phyloP scores from a whole-genome alignment of 2,797 vertebrate species.

The Hydrocynus forskahlii region DNA sequence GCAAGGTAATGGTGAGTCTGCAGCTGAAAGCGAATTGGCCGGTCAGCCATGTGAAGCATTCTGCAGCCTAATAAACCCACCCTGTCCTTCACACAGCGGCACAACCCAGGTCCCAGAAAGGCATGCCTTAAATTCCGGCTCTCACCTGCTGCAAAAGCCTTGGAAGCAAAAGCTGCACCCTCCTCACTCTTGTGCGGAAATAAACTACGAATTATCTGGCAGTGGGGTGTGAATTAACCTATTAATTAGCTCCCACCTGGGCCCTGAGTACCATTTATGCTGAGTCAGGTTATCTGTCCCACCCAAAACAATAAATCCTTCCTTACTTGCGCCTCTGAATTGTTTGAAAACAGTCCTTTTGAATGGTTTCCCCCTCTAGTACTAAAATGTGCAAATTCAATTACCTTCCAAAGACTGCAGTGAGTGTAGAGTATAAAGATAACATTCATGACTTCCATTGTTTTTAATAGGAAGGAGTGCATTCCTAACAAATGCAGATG shows the following conservation, averaged over 20 bases:
- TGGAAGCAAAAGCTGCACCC: constrained; percentile 29
- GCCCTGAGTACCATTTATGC: constrained; percentile 27
- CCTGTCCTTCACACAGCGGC: constrained; percentile 32
- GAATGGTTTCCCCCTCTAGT: neutral
- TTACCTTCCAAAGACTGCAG: neutral
- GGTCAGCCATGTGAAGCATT: constrained; percentile 16
- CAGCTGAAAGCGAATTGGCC: constrained; percentile 43
- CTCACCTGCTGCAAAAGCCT: constrained; percentile 24
- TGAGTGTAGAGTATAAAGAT: neutral
- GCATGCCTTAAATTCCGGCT: constrained; percentile 1
- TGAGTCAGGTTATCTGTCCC: constrained; percentile 46
- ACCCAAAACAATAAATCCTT: constrained; percentile 34
- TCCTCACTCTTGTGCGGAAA: constrained; percentile 1
- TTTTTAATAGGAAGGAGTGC: neutral
- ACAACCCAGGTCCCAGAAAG: constrained; percentile 7
- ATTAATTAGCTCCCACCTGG: constrained; percentile 35
- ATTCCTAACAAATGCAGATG: neutral
- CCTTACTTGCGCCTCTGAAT: neutral
- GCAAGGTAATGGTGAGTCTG: constrained; percentile 29
- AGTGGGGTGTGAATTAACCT: constrained; percentile 37
- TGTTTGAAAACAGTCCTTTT: neutral
- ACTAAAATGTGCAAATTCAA: neutral
- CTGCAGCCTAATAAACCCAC: constrained; percentile 42
- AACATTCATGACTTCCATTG: neutral
- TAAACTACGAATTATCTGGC: constrained; percentile 32